Percentiles rank a stretch among this genome's conserved stretches.
Conservation (phyloP, 2,888 invertebrate species). For the Mythimna ferrago region DNA sequence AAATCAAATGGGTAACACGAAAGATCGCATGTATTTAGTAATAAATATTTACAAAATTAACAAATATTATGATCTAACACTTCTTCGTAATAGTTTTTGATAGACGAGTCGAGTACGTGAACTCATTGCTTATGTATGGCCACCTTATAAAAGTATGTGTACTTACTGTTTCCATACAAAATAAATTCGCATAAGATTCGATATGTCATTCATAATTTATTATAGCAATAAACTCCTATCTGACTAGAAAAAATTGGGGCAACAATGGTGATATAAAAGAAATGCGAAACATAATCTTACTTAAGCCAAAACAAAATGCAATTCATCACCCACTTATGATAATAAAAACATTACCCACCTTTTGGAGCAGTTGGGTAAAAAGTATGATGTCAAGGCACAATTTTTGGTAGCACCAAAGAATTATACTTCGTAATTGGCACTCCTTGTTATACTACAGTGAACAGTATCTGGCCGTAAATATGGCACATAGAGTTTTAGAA, state of each 20-base stretch:
- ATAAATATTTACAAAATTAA: conserved; percentile 33
- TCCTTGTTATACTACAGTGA: conserved; percentile 16
- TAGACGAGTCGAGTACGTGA: background rate
- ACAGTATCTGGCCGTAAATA: background rate
- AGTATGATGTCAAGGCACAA: conserved; percentile 52
- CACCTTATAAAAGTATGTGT: background rate
- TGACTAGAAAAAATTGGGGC: conserved; percentile 56
- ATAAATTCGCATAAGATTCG: conserved; percentile 3
- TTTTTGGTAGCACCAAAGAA: conserved; percentile 32
- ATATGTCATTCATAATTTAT: conserved; percentile 24
- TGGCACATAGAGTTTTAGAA: background rate
- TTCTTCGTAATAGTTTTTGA: background rate
- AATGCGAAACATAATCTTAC: conserved; percentile 54
- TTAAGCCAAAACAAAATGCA: conserved; percentile 53
- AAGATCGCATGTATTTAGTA: conserved; percentile 10
- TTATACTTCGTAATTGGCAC: conserved; percentile 46
- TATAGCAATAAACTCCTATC: conserved; percentile 21
- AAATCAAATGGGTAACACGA: conserved; percentile 31
- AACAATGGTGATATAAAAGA: conserved; percentile 36
- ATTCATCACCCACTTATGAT: conserved; percentile 32
- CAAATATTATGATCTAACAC: background rate
- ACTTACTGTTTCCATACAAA: conserved; percentile 23
- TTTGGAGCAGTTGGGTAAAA: conserved; percentile 1
- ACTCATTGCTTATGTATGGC: background rate
- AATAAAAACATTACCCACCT: background rate